These are phyloP conservation scores for Metopolophium dirhodum DNA, from an alignment of 1,140 invertebrate genomes.

Conservation along the genomic window DNA sequence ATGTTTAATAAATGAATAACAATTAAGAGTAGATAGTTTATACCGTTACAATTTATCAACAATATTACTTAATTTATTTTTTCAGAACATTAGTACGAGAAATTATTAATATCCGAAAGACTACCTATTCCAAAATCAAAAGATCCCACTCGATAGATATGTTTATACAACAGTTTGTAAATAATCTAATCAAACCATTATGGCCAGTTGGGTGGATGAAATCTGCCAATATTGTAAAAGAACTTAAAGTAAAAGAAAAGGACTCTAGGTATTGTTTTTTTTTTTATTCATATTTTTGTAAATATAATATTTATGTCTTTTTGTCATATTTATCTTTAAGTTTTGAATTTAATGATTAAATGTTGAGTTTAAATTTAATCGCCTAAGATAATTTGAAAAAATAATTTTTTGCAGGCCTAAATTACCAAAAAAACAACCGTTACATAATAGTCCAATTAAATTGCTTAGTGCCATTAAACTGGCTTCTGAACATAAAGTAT, in stretches of 20 bases:
- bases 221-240: constrained; percentile 58
- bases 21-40: not conserved
- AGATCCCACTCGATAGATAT: constrained; percentile 65
- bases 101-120: constrained; percentile 56
- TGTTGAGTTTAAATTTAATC: not conserved
- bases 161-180: constrained; percentile 65
- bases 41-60: not conserved
- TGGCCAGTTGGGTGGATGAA: constrained; percentile 69
- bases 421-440: constrained; percentile 33
- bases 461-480: constrained; percentile 45
- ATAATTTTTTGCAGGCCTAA: constrained; percentile 34
- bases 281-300: not conserved
- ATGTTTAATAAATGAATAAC: not conserved
- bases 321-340: not conserved
- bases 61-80: not conserved
- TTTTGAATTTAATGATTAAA: not conserved
- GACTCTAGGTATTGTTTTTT: constrained; percentile 33
- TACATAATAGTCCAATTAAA: constrained; percentile 52
- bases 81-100: constrained; percentile 58
- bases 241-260: constrained; percentile 53
- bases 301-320: not conserved
- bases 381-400: not conserved
- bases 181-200: constrained; percentile 64
- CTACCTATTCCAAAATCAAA: constrained; percentile 61
- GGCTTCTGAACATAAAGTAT: constrained; percentile 53